These are phyloP conservation scores for Capromys pilorides DNA, from an alignment of 2,797 vertebrate genomes.

Conservation along the genomic window DNA sequence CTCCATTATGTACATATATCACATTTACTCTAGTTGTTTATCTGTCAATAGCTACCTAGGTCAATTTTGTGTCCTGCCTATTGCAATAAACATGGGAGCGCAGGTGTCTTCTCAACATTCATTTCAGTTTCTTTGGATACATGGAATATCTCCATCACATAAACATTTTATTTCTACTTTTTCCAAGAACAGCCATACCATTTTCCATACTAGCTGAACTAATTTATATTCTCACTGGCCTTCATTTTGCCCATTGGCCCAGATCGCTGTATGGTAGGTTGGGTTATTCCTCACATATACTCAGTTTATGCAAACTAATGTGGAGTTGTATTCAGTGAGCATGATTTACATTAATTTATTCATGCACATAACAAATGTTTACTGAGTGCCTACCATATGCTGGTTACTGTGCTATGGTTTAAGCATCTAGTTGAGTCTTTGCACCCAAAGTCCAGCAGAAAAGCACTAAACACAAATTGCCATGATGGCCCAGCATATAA, in stretches of 20 bases:
- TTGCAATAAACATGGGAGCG: not conserved
- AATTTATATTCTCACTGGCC: slow-evolving; percentile 49
- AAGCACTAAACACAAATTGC: not conserved
- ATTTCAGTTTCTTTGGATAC: not conserved
- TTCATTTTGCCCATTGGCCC: slow-evolving; percentile 74
- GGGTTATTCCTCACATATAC: not conserved
- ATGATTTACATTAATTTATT: not conserved
- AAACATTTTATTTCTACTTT: not conserved
- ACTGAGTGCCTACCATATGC: not conserved
- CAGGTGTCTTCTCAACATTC: not conserved
- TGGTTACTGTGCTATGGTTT: not conserved
- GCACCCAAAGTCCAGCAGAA: not conserved
- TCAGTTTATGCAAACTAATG: not conserved
- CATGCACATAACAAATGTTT: not conserved
- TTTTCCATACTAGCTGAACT: not conserved
- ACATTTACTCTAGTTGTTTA: not conserved
- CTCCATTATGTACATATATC: not conserved
- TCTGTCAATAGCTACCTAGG: not conserved
- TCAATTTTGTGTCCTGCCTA: not conserved
- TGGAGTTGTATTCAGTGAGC: not conserved
- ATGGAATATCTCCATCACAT: not conserved
- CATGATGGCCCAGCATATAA: not conserved
- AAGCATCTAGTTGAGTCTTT: not conserved
- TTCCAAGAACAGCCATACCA: not conserved
- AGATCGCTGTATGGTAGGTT: not conserved